phyloP scores from a whole-genome alignment of 2,888 invertebrate genomes.

The Nemotelus pantherinus region DNA sequence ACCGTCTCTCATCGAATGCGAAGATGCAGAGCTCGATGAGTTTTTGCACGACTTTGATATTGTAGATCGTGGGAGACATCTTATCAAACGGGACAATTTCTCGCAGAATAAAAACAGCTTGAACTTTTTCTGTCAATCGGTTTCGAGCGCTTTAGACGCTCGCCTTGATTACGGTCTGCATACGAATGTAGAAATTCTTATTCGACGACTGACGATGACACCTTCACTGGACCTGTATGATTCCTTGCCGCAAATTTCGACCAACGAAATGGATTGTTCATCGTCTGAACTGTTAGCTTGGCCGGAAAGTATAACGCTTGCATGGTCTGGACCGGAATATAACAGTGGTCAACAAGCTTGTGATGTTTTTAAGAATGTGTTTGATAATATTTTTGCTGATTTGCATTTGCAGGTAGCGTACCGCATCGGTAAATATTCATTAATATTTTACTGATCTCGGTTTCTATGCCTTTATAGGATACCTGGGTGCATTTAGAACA shows the following conservation, averaged over 20 bases:
- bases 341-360: conserved; percentile 64
- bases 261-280: conserved; percentile 60
- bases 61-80: conserved; percentile 70
- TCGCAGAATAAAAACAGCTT: conserved; percentile 62
- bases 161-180: conserved; percentile 84
- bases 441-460: neutral
- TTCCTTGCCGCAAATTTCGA: conserved; percentile 62
- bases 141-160: conserved; percentile 78
- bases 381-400: conserved; percentile 75
- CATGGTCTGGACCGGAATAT: conserved; percentile 68
- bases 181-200: conserved; percentile 77
- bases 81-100: conserved; percentile 67
- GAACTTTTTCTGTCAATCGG: conserved; percentile 65
- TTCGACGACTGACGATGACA: conserved; percentile 75
- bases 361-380: conserved; percentile 75
- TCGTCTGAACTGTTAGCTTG: conserved; percentile 62
- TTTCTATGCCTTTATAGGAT: conserved; percentile 64
- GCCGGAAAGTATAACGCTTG: conserved; percentile 64
- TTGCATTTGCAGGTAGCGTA: conserved; percentile 67
- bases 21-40: conserved; percentile 84
- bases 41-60: conserved; percentile 77
- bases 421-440: neutral
- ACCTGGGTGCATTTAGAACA: conserved; percentile 83
- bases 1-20: conserved; percentile 80
- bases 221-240: conserved; percentile 66